Evolutionary conservation across 2,888 invertebrate species (phyloP), one percentile per base, ranked within the genome.

Genomic region (Sminthurides aquaticus): DNA sequence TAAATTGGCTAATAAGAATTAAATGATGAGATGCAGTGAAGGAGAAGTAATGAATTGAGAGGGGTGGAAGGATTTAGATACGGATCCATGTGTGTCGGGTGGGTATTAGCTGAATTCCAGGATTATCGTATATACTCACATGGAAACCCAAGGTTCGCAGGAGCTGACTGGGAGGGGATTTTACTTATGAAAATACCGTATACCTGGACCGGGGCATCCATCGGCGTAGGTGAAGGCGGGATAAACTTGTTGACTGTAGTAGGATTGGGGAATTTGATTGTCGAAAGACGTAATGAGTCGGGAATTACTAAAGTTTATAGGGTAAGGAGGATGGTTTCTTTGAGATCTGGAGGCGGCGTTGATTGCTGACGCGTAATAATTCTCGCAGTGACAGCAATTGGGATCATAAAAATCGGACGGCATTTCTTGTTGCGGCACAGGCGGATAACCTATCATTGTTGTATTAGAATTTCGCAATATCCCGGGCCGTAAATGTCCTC

Each of bases 331-430:
- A 52, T 20, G 43, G 43, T 43, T 18, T 18, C 43, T 22, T 20
- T 5, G 3, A 20, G 52, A 8, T 52, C 5, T 20, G 5, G 52
- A 15, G 20, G 20, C 52, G 52, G 15, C 22, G 11, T 5, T 52
- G 5, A 43, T 11, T 11, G 20, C 22, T 22, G 52, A 22, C 5
- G 52, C 52, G 5, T 52, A 64, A 60, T 54, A 60, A 56, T 48
- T 71, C 29, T 72, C 74, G 67, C 74, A 74, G 61, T 72, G 71
- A 67, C 74, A 74, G 65, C 71, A 67, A 56, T 57, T 55, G 2
- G 64, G 64, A 63, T 74, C 70, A 65, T 74, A 72, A 69, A 72
- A 74, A 62, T 72, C 71, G 74, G 74, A 74, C 74, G 74, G 74
- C 58, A 29, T 29, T 26, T 22, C 58, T 18, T 49, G 29, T n/a